Base-by-base conservation (phyloP, 2,113 vertebrate genomes). In the Anas platyrhynchos region DNA sequence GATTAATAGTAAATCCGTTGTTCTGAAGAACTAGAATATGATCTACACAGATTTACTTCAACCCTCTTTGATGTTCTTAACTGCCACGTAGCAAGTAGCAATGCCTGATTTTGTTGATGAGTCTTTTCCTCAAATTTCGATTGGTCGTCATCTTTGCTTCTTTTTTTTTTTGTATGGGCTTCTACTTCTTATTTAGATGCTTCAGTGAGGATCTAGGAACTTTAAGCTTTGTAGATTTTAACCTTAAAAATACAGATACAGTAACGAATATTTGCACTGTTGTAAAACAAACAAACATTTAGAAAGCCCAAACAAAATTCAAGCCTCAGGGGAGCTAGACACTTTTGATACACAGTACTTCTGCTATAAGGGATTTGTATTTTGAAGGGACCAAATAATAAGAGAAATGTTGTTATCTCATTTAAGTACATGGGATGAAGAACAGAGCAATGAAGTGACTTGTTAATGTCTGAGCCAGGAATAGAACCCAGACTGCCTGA, bases 341-440 rank as follows among this genome's bases (percentile, higher is more conserved):
- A 17, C 23, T 55, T 21, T 31, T 38, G 34, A 31, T 79, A 38
- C 36, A 65, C 25, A 87, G 25, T 46, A 87, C 16, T 88, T 90
- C 83, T 88, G 48, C 32, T 54, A 17, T 78, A 32, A 72, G 48
- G 5, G 38, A 54, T 74, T 36, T 79, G 4, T 46, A 34, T 66
- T 90, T 80, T 62, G 65, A 93, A 96, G 50, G 59, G 16, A 90
- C 55, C 9, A 76, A 66, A 86, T 86, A 87, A 58, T 72, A 86
- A 69, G 12, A 68, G 20, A 86, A 80, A 83, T 44, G 34, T 80
- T 86, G 29, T 88, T 88, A 93, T 88, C 44, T 86, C 44, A 41
- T 91, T 80, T 83, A 88, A 91, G 83, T 90, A 80, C 38, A 44
- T 36, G 54, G 67, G 62, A 91, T 88, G 72, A 88, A 95, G 54